Evolutionary conservation across 2,797 vertebrate genomes (phyloP).

Genomic region (Myotis daubentonii): DNA sequence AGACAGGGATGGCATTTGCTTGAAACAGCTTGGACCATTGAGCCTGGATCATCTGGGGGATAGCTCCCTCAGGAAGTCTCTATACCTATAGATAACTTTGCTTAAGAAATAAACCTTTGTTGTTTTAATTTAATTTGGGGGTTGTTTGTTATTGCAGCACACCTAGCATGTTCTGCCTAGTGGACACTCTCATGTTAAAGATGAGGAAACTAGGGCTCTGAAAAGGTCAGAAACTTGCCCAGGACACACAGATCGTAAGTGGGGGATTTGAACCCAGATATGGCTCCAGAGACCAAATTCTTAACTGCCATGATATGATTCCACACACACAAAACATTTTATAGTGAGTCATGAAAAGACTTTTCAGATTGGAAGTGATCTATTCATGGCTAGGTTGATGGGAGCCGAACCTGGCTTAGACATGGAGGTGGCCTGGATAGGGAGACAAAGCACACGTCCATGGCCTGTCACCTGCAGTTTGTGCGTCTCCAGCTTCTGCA

Average conservation of each 20-base stretch:
- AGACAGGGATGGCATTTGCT: neutral
- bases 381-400: neutral
- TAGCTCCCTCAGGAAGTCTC: neutral
- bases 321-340: neutral
- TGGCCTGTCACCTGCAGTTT: neutral
- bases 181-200: neutral
- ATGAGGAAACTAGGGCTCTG: neutral
- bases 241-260: neutral
- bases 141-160: neutral
- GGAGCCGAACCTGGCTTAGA: neutral
- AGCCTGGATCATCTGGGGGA: neutral
- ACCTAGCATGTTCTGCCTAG: neutral
- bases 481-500: neutral
- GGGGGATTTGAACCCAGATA: neutral
- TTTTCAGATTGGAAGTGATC: neutral
- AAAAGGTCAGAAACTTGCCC: neutral
- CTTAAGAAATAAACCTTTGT: neutral
- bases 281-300: neutral
- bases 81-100: neutral
- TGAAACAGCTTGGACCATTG: neutral
- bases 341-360: neutral
- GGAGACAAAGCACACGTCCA: rapidly evolving
- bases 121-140: neutral
- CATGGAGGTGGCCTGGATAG: neutral
- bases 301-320: neutral